Percentiles rank a stretch among this genome's conserved stretches.
These are phyloP conservation scores for Stomatorhinus ivindoensis DNA, from an alignment of 2,113 vertebrate genomes.

Conservation along the genomic window DNA sequence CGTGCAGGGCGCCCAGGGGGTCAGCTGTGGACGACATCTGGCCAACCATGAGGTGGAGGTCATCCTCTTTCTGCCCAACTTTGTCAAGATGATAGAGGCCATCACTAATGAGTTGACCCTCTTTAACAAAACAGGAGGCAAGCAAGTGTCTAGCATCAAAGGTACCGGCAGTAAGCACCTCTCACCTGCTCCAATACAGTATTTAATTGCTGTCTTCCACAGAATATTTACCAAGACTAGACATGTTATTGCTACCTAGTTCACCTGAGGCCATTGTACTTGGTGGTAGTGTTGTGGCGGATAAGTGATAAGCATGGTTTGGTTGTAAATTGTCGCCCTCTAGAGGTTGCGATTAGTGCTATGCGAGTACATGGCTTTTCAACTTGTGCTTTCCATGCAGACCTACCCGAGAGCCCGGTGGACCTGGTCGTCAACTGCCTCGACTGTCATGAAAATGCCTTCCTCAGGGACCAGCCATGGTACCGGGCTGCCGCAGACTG, in stretches of 20 bases:
- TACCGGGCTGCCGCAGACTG: slow-evolving; percentile 88
- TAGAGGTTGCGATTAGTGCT: background rate
- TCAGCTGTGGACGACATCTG: slow-evolving; percentile 91
- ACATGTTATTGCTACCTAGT: background rate
- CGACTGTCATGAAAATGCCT: slow-evolving; percentile 90
- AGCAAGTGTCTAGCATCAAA: slow-evolving; percentile 89
- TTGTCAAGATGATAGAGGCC: slow-evolving; percentile 92
- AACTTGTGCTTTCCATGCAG: slow-evolving; percentile 48
- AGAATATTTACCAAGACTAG: background rate
- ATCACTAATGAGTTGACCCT: slow-evolving; percentile 87
- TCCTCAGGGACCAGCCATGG: slow-evolving; percentile 91
- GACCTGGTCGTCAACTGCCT: slow-evolving; percentile 96
- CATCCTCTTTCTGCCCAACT: slow-evolving; percentile 90
- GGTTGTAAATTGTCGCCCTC: slow-evolving; percentile 2
- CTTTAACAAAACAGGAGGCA: slow-evolving; percentile 82
- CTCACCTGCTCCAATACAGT: background rate
- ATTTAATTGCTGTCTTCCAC: background rate
- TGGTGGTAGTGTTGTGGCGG: background rate
- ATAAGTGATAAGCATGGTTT: background rate
- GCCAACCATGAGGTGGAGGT: slow-evolving; percentile 95
- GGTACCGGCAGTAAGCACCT: slow-evolving; percentile 50
- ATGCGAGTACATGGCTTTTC: background rate
- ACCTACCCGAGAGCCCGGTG: slow-evolving; percentile 85
- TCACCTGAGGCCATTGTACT: background rate
- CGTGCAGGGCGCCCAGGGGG: slow-evolving; percentile 92